Conservation (phyloP, 2,113 vertebrate species). For the Regulus satrapa region DNA sequence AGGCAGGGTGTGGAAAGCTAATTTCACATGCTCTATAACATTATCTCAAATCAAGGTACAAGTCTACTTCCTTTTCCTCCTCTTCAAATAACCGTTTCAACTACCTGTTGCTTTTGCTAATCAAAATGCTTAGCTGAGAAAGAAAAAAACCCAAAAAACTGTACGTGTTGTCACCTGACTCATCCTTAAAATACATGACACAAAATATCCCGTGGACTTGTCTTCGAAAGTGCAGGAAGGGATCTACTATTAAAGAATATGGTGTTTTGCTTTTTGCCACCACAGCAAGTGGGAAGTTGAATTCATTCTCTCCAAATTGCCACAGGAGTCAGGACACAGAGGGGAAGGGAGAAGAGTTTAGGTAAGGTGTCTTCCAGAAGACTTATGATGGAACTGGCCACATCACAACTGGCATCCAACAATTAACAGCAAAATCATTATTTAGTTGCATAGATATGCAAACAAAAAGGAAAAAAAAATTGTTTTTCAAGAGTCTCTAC, state of each 20-base stretch:
- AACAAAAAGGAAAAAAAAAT: not conserved
- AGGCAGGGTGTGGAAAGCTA: constrained; percentile 16
- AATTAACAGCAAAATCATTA: not conserved
- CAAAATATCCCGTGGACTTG: not conserved
- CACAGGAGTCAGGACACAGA: not conserved
- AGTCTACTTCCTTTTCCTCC: constrained; percentile 23
- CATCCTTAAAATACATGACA: not conserved
- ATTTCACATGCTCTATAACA: not conserved
- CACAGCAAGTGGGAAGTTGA: not conserved
- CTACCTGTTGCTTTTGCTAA: not conserved
- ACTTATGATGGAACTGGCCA: not conserved
- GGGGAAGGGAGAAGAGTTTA: not conserved
- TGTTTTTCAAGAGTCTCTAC: constrained; percentile 15
- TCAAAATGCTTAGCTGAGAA: not conserved
- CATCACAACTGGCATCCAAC: not conserved
- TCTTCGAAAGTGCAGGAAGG: not conserved
- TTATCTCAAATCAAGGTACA: constrained; percentile 29
- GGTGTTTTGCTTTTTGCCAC: not conserved
- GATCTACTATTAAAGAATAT: not conserved
- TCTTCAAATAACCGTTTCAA: not conserved
- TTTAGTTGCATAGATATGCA: not conserved
- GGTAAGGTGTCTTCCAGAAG: not conserved
- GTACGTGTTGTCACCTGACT: not conserved
- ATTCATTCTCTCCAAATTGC: not conserved
- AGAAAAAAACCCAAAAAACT: not conserved